phyloP scores from a whole-genome alignment of 2,888 invertebrate species.

The Chaetogeoica ovagalla region DNA sequence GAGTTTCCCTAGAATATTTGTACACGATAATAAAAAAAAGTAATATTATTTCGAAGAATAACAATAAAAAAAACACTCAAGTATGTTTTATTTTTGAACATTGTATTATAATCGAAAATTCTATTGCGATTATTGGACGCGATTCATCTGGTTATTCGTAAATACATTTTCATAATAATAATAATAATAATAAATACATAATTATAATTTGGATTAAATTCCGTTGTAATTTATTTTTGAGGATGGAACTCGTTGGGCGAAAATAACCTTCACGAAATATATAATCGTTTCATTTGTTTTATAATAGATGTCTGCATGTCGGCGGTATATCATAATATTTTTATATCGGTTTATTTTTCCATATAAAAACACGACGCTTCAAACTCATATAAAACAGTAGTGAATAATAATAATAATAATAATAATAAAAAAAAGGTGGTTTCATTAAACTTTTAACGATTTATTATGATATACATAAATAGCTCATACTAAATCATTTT shows the following conservation, averaged over 20 bases:
- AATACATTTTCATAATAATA: too few relatives aligned
- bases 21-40: too few relatives aligned
- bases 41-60: too few relatives aligned
- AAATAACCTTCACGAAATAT: not conserved
- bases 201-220: not conserved
- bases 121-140: too few relatives aligned
- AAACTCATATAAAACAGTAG: not conserved
- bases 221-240: not conserved
- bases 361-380: not conserved
- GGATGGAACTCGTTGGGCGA: not conserved
- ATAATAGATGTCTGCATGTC: not conserved
- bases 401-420: not conserved
- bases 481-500: too few relatives aligned
- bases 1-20: too few relatives aligned
- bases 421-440: not conserved
- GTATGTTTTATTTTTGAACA: too few relatives aligned
- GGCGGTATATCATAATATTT: not conserved
- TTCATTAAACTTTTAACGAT: conserved; percentile 8
- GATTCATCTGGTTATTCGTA: too few relatives aligned
- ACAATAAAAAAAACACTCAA: too few relatives aligned
- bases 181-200: not conserved
- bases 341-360: not conserved
- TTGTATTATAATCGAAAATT: too few relatives aligned
- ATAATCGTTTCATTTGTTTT: not conserved
- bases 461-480: not conserved